Evolutionary conservation across 92 coral and sea anemone species (phyloP), one percentile per base, ranked within the genome.

Genomic region (Zoanthus sociatus): DNA sequence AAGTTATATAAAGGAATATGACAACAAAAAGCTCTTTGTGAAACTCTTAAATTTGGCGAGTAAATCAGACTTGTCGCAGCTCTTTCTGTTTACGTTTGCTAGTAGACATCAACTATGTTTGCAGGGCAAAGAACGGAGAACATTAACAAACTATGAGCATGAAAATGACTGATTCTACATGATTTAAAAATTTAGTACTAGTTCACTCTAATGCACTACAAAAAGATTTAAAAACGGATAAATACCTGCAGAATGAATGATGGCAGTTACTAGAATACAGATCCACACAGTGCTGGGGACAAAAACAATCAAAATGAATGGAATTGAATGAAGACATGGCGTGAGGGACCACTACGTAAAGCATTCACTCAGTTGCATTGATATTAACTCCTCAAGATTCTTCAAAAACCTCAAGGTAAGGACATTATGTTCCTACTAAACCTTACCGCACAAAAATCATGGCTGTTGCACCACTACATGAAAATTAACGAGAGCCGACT

Each of bases 191-290:
- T 30, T 5, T 46, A 77, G 2, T 45, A 21, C 46, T n/a, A 17
- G 32, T 26, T 61, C 54, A 78, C 50, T 45, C n/a, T 63, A n/a
- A 81, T 46, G 37, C 32, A 16, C 33, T 16, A 33, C n/a, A 42
- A 71, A 78, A 78, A 4, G 83, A 51, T 60, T 37, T 31, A 66
- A 21, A 81, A 66, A 81, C 46, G 48, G 7, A 33, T 66, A 81
- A 66, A 81, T 81, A 81, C 85, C 85, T 81, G 85, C 85, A 81
- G 85, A 81, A 81, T 26, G 75, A 46, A 66, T 37, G 75, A 10
- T 56, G 56, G 58, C 75, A 18, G 47, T 66, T 9, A 47, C 26
- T 47, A 81, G 54, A 66, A 81, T 46, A 74, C 18, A 18, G 74
- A 81, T 81, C 85, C 85, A 81, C 75, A 45, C 85, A 21, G 66